Base-by-base conservation (phyloP, 2,113 vertebrate genomes). In the Anoura caudifer region DNA sequence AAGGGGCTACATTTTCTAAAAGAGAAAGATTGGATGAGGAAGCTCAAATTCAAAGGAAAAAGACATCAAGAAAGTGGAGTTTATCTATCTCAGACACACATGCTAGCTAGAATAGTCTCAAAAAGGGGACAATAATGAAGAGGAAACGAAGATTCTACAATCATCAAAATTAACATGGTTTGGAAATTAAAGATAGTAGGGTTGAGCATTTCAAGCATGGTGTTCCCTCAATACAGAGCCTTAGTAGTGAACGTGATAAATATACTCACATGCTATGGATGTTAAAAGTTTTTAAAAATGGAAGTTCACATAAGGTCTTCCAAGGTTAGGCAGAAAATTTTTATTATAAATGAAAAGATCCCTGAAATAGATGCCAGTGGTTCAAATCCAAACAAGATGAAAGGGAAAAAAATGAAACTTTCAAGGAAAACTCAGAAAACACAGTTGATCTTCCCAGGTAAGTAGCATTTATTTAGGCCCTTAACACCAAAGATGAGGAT, bases 401-500 rank as follows among this genome's bases (percentile, higher is more conserved):
- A 84, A 87, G 36, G 65, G 22, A 63, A 2, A 92, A 96, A 96
- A 94, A 90, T 94, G n/a, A 92, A 31, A 47, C 79, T 79, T 50
- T 89, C 47, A 90, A 86, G 45, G 41, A 56, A 81, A 94, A 26
- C n/a, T 20, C n/a, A 91, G 31, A 92, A 81, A 79, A 19, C 3
- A 59, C 54, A 50, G 36, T 17, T 75, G 54, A 80, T 87, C 47
- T 26, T 83, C 41, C 17, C 31, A 73, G 28, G 4, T 79, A 80
- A 83, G 80, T 33, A 54, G 41, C n/a, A 94, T 77, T 86, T 52
- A 79, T 91, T 93, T 90, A 86, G 33, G 16, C 0, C 33, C 28
- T 28, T 86, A 69, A 54, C 17, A 83, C 31, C 36, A 52, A 28
- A 91, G 5, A 2, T 63, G 31, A 84, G 26, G 15, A 50, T 72